A percentile compares a stretch with the other conserved stretches of the same genome.
phyloP scores from a whole-genome alignment of 1,140 invertebrate species.

The Heliconius hewitsoni region DNA sequence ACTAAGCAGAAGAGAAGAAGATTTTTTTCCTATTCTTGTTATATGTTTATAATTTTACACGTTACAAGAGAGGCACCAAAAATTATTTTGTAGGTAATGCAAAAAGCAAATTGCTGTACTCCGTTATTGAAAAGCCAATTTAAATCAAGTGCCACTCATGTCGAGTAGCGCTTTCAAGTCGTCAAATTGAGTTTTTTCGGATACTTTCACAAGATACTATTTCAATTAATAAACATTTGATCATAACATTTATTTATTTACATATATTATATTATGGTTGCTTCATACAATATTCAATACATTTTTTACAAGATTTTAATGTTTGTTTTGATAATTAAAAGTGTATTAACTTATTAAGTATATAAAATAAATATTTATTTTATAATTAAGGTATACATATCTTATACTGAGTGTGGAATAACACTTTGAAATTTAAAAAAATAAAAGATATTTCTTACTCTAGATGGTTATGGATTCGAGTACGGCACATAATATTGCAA shows the following conservation, averaged over 20 bases:
- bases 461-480: too few relatives aligned
- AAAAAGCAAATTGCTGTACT: slow-evolving; percentile 18
- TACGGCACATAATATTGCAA: too few relatives aligned
- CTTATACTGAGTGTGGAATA: too few relatives aligned
- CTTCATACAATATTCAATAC: too few relatives aligned
- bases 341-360: too few relatives aligned
- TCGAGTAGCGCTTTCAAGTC: slow-evolving; percentile 22
- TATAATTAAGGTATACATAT: too few relatives aligned
- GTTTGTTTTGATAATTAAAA: too few relatives aligned
- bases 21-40: not conserved
- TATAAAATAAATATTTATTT: too few relatives aligned
- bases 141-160: slow-evolving; percentile 34
- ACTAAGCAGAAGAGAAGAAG: too few relatives aligned
- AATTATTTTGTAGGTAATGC: slow-evolving; percentile 8
- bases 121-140: slow-evolving; percentile 28
- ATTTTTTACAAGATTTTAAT: too few relatives aligned
- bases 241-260: not conserved
- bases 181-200: slow-evolving; percentile 21
- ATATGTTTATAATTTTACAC: not conserved
- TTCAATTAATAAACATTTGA: not conserved
- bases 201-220: not conserved
- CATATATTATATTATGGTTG: not conserved
- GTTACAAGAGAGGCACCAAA: not conserved
- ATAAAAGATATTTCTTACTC: too few relatives aligned
- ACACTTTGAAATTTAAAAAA: too few relatives aligned